Base-by-base conservation (phyloP, 2,797 vertebrate genomes). In the Scyliorhinus canicula region DNA sequence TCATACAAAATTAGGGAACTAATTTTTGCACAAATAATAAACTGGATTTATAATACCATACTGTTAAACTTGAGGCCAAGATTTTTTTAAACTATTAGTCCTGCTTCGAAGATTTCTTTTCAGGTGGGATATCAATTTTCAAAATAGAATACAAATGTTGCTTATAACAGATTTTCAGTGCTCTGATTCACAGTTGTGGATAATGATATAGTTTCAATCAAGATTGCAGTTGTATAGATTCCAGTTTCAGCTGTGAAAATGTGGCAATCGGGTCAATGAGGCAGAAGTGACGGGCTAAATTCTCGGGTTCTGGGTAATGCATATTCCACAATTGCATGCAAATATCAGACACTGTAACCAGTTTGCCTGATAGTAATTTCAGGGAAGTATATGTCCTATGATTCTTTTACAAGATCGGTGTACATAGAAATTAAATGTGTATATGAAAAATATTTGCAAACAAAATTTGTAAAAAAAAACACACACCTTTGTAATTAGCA, bases 1-100 rank as follows among this genome's bases (percentile, higher is more conserved):
- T 82, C 50, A n/a, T 94, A 31, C 93, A 55, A 74, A 71, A 74
- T 74, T 93, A 52, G 47, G 47, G 44, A 94, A 71, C 67, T 52
- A 91, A 71, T 3, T 71, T 94, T 74, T 71, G 67, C 93, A 94
- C 67, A 94, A 94, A 94, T 71, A 94, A 47, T 93, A 47, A 74
- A 94, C 67, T 71, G 93, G 47, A 94, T 94, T 94, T 94, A 52
- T 65, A 74, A 44, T 94, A 40, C 40, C 44, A 16, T 57, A 40
- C 57, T 44, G 63, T 93, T 93, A 93, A 55, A 47, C 52, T 65
- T 44, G 24, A 69, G 91, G 91, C 26, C 50, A 69, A 90, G 47
- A 2, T 4, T 65, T 71, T 26, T 69, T 35, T 52, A 4, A 47
- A 24, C 50, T 67, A 67, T 93, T 90, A 65, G 21, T n/a, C 19